Evolutionary conservation across 64 coral and sea anemone genomes (phyloP), one percentile per base, ranked within the genome.

Genomic region (Anthopleura sola): DNA sequence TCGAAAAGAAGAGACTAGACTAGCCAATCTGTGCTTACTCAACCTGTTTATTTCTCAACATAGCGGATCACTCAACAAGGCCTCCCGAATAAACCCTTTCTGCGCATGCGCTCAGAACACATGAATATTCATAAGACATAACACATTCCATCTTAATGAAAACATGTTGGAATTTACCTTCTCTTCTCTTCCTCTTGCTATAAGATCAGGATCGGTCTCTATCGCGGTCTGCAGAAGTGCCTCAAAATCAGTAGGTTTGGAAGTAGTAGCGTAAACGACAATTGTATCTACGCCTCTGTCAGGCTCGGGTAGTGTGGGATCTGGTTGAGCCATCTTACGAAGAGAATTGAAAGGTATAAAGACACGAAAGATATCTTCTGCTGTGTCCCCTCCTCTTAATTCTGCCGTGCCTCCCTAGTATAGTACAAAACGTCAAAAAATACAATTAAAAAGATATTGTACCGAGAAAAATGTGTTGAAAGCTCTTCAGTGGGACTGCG

Each of bases 271-370:
- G 78, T 87, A 92, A 29, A 92, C 21, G 26, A 92, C 49, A 29
- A 92, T 75, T 39, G 60, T 87, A 58, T 92, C 90, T 14, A 87
- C 75, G 18, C 84, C 85, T 23, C 51, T 38, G 11, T 80, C 69
- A 24, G 85, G 85, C 36, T 56, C 32, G 5, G 34, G 28, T 10
- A 28, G 37, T 37, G 14, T 74, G 0, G 78, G 85, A 34, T 92
- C 90, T 37, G 90, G 90, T 28, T 83, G 77, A 34, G 90, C 84
- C 15, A 87, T 82, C 85, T 77, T 87, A 21, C 53, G 21, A 15
- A 92, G 85, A 33, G 85, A 75, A 32, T 83, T 51, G 5, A 37
- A 18, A 5, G 84, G 84, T 23, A 92, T 66, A 75, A 50, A n/a
- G 10, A 87, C 34, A 16, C 90, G 75, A n/a, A 85, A 33, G n/a